phyloP scores from a whole-genome alignment of 2,113 vertebrate species.

The Mugil cephalus region DNA sequence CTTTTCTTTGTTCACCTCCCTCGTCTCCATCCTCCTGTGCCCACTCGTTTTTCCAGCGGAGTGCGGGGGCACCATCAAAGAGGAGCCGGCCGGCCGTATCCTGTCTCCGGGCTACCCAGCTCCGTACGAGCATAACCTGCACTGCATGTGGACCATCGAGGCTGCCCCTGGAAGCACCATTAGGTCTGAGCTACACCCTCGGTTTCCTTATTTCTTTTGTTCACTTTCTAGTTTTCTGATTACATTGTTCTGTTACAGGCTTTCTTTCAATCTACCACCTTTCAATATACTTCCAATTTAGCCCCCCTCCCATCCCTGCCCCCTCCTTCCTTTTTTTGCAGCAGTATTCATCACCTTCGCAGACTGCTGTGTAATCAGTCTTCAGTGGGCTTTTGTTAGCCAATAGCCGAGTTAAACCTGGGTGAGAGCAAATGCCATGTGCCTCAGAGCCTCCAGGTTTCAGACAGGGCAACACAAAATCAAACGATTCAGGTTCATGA shows the following conservation, averaged over 20 bases:
- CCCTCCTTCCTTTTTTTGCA: conserved; percentile 37
- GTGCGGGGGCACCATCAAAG: conserved; percentile 91
- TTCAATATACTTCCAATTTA: conserved; percentile 69
- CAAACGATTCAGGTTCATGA: conserved; percentile 1
- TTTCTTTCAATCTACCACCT: conserved; percentile 65
- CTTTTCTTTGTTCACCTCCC: neutral
- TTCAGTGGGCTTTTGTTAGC: conserved; percentile 46
- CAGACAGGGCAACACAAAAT: conserved; percentile 29
- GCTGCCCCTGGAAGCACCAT: conserved; percentile 95
- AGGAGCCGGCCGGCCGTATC: conserved; percentile 89
- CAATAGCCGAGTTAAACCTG: conserved; percentile 44
- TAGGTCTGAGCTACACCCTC: conserved; percentile 84
- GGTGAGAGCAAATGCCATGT: conserved; percentile 41
- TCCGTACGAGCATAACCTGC: conserved; percentile 97
- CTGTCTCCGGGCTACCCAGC: conserved; percentile 97
- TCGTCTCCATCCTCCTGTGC: neutral
- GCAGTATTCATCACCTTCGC: conserved; percentile 67
- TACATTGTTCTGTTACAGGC: conserved; percentile 56
- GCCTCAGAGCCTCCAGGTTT: conserved; percentile 36
- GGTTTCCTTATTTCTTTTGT: neutral
- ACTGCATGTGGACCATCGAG: conserved; percentile 95
- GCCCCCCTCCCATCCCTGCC: neutral
- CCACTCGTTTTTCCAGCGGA: conserved; percentile 86
- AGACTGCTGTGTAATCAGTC: conserved; percentile 70
- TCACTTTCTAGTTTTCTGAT: conserved; percentile 44